These are phyloP conservation scores for Notothenia rossii DNA, from an alignment of 2,113 vertebrate species.

Conservation along the genomic window DNA sequence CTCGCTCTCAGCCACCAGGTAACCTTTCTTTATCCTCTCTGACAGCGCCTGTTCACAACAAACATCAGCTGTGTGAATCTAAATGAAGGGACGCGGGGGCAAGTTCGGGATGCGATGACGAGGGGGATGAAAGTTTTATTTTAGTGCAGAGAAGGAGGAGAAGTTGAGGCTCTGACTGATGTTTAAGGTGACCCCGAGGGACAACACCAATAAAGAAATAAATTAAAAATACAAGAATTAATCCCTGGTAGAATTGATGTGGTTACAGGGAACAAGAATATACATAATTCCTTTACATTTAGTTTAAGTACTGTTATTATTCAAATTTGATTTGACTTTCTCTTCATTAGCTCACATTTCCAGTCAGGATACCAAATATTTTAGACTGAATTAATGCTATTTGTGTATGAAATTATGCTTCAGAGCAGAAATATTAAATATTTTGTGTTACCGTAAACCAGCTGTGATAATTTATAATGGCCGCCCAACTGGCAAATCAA, in stretches of 20 bases:
- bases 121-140: constrained; percentile 74
- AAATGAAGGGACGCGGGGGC: constrained; percentile 68
- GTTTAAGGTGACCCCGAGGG: constrained; percentile 63
- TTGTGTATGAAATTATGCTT: not conserved
- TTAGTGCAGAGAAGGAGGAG: constrained; percentile 25
- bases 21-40: constrained; percentile 81
- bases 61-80: constrained; percentile 64
- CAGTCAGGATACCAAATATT: not conserved
- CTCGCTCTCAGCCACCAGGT: constrained; percentile 83
- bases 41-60: constrained; percentile 78
- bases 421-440: not conserved
- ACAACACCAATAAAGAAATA: constrained; percentile 10
- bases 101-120: constrained; percentile 53
- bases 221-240: constrained; percentile 33
- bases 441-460: not conserved
- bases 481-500: not conserved
- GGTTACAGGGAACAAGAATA: not conserved
- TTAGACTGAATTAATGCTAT: not conserved
- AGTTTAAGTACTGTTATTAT: not conserved
- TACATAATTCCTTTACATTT: not conserved
- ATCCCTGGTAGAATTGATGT: not conserved
- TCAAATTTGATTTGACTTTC: too few species aligned
- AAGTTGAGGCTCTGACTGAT: constrained; percentile 20
- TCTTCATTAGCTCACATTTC: too few species aligned
- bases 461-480: not conserved